A percentile compares a stretch with the other conserved stretches of the same genome.
Evolutionary conservation across 2,113 vertebrate genomes (phyloP).

Genomic region (Pseudois nayaur): DNA sequence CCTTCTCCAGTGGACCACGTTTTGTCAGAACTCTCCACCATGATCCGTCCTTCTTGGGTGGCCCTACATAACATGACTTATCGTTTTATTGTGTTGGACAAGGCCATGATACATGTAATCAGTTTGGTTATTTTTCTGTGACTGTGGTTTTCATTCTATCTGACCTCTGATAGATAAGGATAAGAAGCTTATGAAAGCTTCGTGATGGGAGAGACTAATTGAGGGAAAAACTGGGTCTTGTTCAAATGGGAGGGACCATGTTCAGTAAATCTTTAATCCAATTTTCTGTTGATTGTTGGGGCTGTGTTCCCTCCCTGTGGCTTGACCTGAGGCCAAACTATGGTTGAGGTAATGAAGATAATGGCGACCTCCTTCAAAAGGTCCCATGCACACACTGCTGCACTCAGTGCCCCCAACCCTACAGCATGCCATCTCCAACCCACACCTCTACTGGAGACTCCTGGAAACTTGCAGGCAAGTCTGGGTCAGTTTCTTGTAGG

Average conservation of each 20-base stretch:
- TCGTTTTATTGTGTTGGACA: background rate
- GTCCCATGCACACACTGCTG: background rate
- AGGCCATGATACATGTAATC: background rate
- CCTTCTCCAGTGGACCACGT: background rate
- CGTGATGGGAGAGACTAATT: background rate
- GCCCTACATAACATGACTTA: background rate
- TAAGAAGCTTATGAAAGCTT: background rate
- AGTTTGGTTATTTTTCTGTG: too few species aligned
- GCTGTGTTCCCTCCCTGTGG: background rate
- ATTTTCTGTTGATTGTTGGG: background rate
- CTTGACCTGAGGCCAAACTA: background rate
- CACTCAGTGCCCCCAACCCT: background rate
- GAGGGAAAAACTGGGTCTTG: background rate
- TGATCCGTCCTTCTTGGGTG: background rate
- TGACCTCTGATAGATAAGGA: background rate
- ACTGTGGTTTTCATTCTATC: background rate
- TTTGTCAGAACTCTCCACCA: background rate
- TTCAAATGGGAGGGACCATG: background rate
- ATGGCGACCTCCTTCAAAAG: background rate
- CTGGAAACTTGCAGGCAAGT: background rate
- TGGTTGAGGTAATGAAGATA: background rate
- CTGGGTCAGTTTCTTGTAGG: background rate
- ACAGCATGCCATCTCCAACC: background rate
- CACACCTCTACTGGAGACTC: background rate
- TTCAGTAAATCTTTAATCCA: background rate